A percentile compares a stretch with the other conserved stretches of the same genome.
Conservation (phyloP, 2,113 vertebrate genomes). For the Hemicordylus capensis region DNA sequence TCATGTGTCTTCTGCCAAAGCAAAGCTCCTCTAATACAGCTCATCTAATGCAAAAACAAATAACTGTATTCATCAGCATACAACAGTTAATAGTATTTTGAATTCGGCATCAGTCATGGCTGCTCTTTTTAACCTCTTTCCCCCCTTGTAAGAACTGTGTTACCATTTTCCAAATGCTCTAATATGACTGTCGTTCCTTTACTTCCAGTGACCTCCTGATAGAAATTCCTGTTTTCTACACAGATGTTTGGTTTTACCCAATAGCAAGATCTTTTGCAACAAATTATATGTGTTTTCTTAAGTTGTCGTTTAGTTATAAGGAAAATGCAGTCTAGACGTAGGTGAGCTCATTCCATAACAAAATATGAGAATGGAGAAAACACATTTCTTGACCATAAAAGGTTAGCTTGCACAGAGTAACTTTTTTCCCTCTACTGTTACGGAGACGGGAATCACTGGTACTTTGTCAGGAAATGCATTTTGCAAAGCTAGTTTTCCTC, state of each 20-base stretch:
- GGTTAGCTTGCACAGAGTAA: constrained; percentile 61
- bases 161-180: background rate
- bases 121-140: background rate
- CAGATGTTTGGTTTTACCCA: background rate
- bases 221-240: background rate
- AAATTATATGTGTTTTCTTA: background rate
- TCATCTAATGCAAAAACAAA: no score
- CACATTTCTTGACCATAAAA: constrained; percentile 75
- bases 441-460: constrained; percentile 43
- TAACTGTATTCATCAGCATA: background rate
- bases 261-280: background rate
- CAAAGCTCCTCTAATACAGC: background rate
- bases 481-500: background rate
- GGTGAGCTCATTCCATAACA: constrained; percentile 65
- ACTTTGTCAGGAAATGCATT: background rate
- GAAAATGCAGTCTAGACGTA: constrained; percentile 60
- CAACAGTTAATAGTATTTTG: background rate
- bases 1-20: background rate
- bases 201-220: background rate
- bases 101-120: background rate
- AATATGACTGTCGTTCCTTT: background rate
- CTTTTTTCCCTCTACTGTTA: constrained; percentile 45
- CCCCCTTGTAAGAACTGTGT: background rate
- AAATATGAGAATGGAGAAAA: constrained; percentile 69
- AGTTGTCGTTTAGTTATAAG: constrained; percentile 51